Evolutionary conservation across 53 echinoderm and acorn worm genomes (phyloP).

Genomic region (Patiria pectinifera): DNA sequence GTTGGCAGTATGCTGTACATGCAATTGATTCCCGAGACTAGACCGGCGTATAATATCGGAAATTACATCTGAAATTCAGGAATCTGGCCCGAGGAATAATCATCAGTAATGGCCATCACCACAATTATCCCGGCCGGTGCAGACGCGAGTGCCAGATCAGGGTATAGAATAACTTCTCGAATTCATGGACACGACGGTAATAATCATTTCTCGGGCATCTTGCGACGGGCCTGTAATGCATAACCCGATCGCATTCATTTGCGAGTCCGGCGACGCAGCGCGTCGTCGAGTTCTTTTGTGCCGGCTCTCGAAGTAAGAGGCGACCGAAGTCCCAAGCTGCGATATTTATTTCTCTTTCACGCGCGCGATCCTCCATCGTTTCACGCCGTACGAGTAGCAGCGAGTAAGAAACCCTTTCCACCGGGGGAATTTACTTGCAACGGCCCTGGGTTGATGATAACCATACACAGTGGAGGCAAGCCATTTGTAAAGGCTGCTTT

Average conservation of each 20-base stretch:
- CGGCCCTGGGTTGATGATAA: not conserved
- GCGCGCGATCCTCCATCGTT: not conserved
- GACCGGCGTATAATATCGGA: not conserved
- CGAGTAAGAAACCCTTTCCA: not conserved
- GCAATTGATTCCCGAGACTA: not conserved
- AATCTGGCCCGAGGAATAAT: conserved; percentile 6
- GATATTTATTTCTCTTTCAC: not conserved
- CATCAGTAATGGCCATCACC: conserved; percentile 16
- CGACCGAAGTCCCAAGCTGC: no score
- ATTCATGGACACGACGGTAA: conserved; percentile 12
- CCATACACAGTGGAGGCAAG: not conserved
- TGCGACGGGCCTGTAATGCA: not conserved
- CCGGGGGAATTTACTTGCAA: not conserved
- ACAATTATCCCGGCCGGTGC: not conserved
- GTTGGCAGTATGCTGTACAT: not conserved
- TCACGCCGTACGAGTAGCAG: not conserved
- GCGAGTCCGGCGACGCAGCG: not conserved
- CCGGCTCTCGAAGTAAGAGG: no score
- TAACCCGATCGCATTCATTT: not conserved
- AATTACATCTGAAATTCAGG: not conserved
- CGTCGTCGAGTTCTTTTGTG: not conserved
- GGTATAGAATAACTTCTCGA: not conserved
- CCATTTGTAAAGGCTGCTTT: not conserved
- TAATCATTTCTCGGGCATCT: not conserved
- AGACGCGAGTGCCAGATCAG: conserved; percentile 4